phyloP scores from a whole-genome alignment of 2,888 invertebrate species.

The Polymixis flavicincta region DNA sequence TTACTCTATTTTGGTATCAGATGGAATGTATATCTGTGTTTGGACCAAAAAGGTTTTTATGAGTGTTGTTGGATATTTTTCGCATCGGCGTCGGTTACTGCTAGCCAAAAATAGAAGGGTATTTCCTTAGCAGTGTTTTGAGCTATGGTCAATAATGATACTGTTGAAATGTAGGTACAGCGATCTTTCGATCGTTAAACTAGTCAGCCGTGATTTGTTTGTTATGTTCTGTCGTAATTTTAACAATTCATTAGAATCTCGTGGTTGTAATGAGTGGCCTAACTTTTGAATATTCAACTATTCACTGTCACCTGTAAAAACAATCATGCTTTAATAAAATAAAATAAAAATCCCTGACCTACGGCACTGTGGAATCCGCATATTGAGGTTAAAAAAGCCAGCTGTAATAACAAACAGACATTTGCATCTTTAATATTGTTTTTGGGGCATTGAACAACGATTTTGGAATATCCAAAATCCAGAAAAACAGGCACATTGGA shows the following conservation, averaged over 20 bases:
- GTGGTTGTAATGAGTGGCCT: neutral
- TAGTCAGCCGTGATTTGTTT: neutral
- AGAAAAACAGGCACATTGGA: constrained; percentile 10
- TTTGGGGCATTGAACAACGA: neutral
- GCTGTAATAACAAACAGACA: constrained; percentile 6
- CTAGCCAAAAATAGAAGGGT: constrained; percentile 19
- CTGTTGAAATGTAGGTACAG: constrained; percentile 4
- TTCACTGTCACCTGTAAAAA: neutral
- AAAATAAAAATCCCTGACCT: neutral
- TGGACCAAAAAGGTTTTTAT: constrained; percentile 30
- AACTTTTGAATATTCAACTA: neutral
- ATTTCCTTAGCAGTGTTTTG: constrained; percentile 16
- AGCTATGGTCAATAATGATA: constrained; percentile 5
- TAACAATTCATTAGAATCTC: neutral
- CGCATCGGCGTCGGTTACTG: constrained; percentile 1
- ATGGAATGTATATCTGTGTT: constrained; percentile 30
- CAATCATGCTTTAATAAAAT: neutral
- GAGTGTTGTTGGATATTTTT: constrained; percentile 27
- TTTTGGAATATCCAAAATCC: constrained; percentile 2
- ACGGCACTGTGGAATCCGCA: neutral
- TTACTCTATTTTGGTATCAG: constrained; percentile 21
- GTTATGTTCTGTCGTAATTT: neutral
- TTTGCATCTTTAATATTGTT: constrained; percentile 2
- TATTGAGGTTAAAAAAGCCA: constrained; percentile 6
- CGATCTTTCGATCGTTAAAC: neutral